These are phyloP conservation scores for Mayetiola destructor DNA, from an alignment of 2,888 invertebrate species.

Conservation along the genomic window DNA sequence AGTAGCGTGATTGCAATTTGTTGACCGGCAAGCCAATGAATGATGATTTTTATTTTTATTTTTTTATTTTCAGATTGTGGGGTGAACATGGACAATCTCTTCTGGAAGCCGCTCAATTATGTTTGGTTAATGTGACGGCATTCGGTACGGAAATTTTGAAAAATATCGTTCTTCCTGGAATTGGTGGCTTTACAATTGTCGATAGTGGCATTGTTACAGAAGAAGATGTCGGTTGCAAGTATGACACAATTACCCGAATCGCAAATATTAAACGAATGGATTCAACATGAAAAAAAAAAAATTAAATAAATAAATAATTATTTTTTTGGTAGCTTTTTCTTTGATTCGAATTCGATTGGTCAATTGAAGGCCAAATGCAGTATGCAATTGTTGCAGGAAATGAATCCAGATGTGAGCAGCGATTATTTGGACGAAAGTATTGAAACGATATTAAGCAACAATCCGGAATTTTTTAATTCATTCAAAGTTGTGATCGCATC, in stretches of 20 bases:
- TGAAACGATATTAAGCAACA: conserved; percentile 69
- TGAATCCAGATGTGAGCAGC: conserved; percentile 86
- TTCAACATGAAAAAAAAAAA: neutral
- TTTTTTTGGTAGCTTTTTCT: conserved; percentile 79
- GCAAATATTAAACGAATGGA: neutral
- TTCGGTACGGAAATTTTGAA: conserved; percentile 91
- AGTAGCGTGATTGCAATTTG: conserved; percentile 14
- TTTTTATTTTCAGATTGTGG: conserved; percentile 58
- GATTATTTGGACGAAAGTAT: conserved; percentile 82
- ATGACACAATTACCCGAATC: conserved; percentile 24
- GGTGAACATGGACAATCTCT: conserved; percentile 93
- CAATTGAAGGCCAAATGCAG: conserved; percentile 72
- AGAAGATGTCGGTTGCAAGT: conserved; percentile 91
- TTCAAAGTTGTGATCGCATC: conserved; percentile 60
- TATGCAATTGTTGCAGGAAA: conserved; percentile 66
- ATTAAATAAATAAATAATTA: conserved; percentile 15
- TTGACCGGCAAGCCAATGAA: neutral
- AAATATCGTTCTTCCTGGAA: conserved; percentile 85
- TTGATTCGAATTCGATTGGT: conserved; percentile 68
- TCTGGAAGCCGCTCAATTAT: conserved; percentile 79
- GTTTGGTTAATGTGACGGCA: conserved; percentile 84
- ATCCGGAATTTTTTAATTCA: conserved; percentile 73
- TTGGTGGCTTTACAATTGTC: conserved; percentile 82
- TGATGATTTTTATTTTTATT: neutral
- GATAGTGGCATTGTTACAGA: conserved; percentile 71